phyloP scores from a whole-genome alignment of 2,113 vertebrate species.

The Panurus biarmicus region DNA sequence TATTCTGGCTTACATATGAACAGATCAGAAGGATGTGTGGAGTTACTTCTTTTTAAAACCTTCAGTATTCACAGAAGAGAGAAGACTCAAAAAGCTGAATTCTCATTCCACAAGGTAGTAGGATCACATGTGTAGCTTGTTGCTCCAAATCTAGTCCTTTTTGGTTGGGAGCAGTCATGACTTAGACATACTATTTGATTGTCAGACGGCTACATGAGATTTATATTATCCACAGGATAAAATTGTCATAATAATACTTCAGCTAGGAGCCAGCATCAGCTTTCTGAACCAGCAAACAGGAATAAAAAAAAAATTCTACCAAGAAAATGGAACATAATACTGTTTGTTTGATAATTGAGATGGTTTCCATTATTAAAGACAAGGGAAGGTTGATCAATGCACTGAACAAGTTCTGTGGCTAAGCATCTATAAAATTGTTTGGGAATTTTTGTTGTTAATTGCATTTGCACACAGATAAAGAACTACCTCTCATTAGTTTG shows the following conservation, averaged over 20 bases:
- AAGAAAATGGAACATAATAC: neutral
- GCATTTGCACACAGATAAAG: neutral
- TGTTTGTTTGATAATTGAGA: neutral
- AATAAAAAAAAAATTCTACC: neutral
- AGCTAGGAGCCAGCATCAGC: neutral
- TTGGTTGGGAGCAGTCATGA: neutral
- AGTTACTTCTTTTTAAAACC: slow-evolving; percentile 75
- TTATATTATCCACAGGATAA: neutral
- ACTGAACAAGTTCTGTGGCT: neutral
- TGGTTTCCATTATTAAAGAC: neutral
- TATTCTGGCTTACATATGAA: slow-evolving; percentile 86
- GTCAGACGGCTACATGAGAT: neutral
- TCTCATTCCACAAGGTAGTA: neutral
- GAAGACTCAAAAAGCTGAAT: neutral
- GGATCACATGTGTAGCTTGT: neutral
- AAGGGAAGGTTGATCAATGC: neutral
- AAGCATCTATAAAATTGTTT: neutral
- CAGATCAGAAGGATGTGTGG: slow-evolving; percentile 78
- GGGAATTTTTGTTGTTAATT: neutral
- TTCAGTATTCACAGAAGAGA: neutral
- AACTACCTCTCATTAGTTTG: neutral
- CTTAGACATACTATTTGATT: neutral
- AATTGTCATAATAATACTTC: neutral
- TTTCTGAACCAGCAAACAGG: neutral
- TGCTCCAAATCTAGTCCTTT: neutral